Evolutionary conservation across 1,140 invertebrate genomes (phyloP).

Genomic region (Tigriopus japonicus): DNA sequence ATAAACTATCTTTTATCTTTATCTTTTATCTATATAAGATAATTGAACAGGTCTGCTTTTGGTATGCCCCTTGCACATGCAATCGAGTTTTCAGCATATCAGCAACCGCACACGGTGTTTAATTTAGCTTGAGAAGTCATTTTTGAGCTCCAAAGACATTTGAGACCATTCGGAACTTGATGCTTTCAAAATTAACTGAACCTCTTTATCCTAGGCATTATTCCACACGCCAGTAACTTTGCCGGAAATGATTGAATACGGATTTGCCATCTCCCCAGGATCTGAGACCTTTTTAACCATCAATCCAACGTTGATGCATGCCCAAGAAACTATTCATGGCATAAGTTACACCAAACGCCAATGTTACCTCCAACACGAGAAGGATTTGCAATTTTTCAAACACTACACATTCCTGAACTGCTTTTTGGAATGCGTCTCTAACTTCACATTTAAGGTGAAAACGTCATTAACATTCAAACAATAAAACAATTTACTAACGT

Average conservation of each 20-base stretch:
- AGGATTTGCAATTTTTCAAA: not conserved
- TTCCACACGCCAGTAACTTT: not conserved
- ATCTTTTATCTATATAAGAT: no score
- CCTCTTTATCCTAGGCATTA: not conserved
- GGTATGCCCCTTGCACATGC: no score
- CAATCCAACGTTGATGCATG: not conserved
- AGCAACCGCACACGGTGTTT: no score
- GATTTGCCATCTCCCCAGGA: conserved; percentile 1
- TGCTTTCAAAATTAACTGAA: no score
- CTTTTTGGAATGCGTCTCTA: not conserved
- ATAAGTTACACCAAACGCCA: not conserved
- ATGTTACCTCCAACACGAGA: conserved; percentile 4
- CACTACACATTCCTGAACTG: conserved; percentile 4
- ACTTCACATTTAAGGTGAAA: conserved; percentile 3
- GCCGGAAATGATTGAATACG: conserved; percentile 6
- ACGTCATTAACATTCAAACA: no score
- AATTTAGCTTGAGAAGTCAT: no score
- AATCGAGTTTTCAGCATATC: no score
- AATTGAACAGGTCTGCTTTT: no score
- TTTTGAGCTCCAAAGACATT: no score
- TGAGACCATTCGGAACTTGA: no score
- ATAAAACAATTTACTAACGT: no score
- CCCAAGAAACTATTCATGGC: not conserved
- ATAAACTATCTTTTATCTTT: no score
- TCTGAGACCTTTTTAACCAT: conserved; percentile 3